Evolutionary conservation across 1,140 invertebrate species (phyloP).

Genomic region (Sycophila sp.): DNA sequence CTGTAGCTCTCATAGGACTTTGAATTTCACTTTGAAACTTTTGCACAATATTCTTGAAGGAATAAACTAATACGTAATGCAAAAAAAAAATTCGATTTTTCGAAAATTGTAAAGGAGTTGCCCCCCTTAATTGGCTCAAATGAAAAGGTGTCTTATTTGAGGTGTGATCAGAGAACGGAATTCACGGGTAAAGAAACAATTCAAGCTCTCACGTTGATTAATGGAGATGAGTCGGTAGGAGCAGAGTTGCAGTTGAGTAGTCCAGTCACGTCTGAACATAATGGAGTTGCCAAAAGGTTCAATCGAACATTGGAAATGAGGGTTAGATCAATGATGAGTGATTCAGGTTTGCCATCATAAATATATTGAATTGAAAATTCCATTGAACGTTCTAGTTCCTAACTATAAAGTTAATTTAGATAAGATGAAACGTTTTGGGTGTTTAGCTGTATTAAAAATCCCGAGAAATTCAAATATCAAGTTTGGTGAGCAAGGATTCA

Average conservation of each 20-base stretch:
- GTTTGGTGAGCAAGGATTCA: background rate
- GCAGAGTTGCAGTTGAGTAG: background rate
- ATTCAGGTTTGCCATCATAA: slow-evolving; percentile 3
- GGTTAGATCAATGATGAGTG: background rate
- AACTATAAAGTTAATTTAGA: slow-evolving; percentile 8
- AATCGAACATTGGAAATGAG: slow-evolving; percentile 7
- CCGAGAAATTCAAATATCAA: background rate
- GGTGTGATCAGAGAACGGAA: background rate
- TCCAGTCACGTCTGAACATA: background rate
- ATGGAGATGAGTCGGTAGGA: background rate
- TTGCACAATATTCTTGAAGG: too few species aligned
- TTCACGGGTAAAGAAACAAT: background rate
- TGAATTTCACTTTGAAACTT: too few species aligned
- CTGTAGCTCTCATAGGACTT: too few species aligned
- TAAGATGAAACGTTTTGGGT: slow-evolving; percentile 22
- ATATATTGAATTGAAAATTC: background rate
- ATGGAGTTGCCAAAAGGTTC: background rate
- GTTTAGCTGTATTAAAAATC: slow-evolving; percentile 2
- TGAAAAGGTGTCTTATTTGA: slow-evolving; percentile 9
- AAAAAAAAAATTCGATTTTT: too few species aligned
- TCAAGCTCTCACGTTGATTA: too few species aligned
- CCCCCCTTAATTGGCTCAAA: too few species aligned
- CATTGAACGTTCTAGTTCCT: background rate
- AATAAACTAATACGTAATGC: too few species aligned
- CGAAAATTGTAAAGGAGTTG: too few species aligned